Conservation (phyloP, 2,113 vertebrate species). For the Brienomyrus brachyistius region DNA sequence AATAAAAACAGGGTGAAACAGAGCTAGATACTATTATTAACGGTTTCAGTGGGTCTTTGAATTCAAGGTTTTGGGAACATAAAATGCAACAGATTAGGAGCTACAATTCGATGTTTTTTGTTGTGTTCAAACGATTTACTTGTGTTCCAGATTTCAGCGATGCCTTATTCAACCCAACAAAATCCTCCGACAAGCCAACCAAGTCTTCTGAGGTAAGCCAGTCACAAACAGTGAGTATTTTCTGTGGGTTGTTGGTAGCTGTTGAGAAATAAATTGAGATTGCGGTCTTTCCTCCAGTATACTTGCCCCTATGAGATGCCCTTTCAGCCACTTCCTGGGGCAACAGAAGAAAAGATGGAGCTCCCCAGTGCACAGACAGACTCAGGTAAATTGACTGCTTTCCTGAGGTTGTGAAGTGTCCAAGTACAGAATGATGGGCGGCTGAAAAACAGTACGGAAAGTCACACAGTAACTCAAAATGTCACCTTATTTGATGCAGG, state of each 20-base stretch:
- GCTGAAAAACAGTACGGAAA: not conserved
- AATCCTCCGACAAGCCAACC: conserved; percentile 55
- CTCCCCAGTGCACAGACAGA: conserved; percentile 22
- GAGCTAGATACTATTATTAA: not conserved
- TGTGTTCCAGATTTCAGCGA: conserved; percentile 62
- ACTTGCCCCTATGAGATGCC: conserved; percentile 61
- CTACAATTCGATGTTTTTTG: not conserved
- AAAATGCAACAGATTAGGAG: not conserved
- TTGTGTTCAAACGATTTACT: not conserved
- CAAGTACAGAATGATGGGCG: not conserved
- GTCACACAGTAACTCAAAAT: not conserved
- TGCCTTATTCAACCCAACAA: conserved; percentile 67
- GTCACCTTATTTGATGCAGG: not conserved
- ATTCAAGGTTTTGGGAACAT: not conserved
- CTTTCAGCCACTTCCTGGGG: conserved; percentile 25
- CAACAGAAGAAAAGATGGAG: conserved; percentile 11
- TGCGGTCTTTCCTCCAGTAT: conserved; percentile 42
- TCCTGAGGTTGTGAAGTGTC: too few species aligned
- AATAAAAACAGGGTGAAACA: not conserved
- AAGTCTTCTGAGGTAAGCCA: conserved; percentile 55
- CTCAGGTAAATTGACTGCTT: conserved; percentile 41
- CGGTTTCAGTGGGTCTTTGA: not conserved
- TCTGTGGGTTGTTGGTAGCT: not conserved
- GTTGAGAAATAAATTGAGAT: conserved; percentile 7
- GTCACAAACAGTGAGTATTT: not conserved